phyloP scores from a whole-genome alignment of 2,888 invertebrate species.

The Acanthosepion lycidas region DNA sequence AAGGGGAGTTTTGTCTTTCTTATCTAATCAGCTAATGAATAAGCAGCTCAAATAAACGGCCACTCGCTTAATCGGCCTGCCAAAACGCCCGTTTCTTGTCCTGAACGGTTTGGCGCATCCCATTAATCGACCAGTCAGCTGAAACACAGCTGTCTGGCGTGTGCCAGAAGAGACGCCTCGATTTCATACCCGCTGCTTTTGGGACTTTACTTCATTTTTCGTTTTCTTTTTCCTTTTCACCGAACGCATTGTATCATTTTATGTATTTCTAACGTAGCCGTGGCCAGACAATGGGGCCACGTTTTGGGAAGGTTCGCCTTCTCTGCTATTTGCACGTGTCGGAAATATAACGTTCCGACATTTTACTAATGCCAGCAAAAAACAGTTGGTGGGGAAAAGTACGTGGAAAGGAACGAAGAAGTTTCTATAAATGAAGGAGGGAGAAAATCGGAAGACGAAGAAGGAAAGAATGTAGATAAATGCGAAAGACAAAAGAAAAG shows the following conservation, averaged over 20 bases:
- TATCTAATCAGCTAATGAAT: background rate
- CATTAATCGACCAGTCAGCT: background rate
- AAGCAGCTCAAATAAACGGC: background rate
- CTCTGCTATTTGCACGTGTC: background rate
- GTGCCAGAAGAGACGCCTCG: background rate
- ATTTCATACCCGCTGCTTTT: background rate
- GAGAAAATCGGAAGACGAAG: background rate
- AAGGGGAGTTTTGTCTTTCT: background rate
- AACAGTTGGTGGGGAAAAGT: background rate
- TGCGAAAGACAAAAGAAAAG: no score
- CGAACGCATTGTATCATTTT: background rate
- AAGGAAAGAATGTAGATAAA: no score
- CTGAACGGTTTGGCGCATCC: background rate
- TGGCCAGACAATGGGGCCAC: background rate
- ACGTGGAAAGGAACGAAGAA: background rate
- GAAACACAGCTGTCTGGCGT: background rate
- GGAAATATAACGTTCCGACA: background rate
- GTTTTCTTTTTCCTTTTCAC: background rate
- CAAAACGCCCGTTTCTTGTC: background rate
- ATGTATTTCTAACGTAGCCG: background rate
- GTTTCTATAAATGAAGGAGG: no score
- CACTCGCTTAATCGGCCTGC: background rate
- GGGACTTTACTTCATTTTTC: no score
- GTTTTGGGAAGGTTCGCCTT: background rate
- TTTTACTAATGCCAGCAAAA: background rate